Base-by-base conservation (phyloP, 2,113 vertebrate genomes). In the Parotia lawesii region DNA sequence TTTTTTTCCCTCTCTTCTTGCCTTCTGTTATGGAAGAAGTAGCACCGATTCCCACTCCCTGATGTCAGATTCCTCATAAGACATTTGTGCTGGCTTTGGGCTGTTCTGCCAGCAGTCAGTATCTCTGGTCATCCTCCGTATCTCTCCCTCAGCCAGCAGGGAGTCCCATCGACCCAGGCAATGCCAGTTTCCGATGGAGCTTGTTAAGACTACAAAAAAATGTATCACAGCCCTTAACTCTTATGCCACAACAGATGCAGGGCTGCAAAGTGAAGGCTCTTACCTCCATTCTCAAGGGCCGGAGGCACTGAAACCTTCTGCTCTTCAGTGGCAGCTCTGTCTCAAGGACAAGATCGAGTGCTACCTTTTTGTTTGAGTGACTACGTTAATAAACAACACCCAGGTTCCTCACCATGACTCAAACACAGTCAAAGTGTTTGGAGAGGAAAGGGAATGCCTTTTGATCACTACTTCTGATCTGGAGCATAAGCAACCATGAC, bases 231-330 rank as follows among this genome's bases (percentile, higher is more conserved):
- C 45, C 72, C 29, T 44, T 27, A 80, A 28, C n/a, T 66, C 54
- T 53, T 44, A 48, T 3, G 21, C 54, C 54, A 56, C 42, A 38
- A 58, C 11, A 60, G 65, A 67, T 75, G 31, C 0, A 0, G 11
- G 42, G 58, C 51, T 90, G 56, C 62, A 60, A 89, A 91, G 64
- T n/a, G 57, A 95, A 95, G 65, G 56, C 44, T 81, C 96, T 96
- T 96, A 96, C 93, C 95, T 96, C 75, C 51, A n/a, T 67, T 38
- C 79, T 19, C 19, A 10, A 51, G 51, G 40, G 78, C 72, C 60
- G 22, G 56, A 58, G 75, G 82, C 85, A 93, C 75, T 31, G 71
- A 86, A 89, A 93, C 91, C 77, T 76, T 93, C 89, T 53, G 71
- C 69, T 94, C 90, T 33, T 66, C 87, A 37, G 60, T 0, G 0